Evolutionary conservation across 92 coral and sea anemone genomes (phyloP), one percentile per base, ranked within the genome.

Genomic region (Galaxea fascicularis): DNA sequence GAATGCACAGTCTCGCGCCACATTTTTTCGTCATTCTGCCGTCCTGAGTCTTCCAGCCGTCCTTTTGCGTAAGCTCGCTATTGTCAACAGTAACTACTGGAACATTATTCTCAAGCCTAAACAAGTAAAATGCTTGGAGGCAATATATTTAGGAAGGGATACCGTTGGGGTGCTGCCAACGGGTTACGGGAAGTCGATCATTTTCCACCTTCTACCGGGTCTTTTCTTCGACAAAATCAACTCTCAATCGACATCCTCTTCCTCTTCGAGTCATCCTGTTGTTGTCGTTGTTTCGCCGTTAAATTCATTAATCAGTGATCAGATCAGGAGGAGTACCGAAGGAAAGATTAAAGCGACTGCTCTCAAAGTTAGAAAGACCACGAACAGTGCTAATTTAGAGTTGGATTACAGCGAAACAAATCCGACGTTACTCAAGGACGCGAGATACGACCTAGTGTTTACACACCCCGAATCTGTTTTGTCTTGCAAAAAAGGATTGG

Each of bases 51-150:
- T n/a, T n/a, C n/a, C n/a, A n/a, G n/a, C n/a, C n/a, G n/a, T n/a
- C n/a, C n/a, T n/a, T n/a, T n/a, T n/a, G n/a, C n/a, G n/a, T n/a
- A n/a, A n/a, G n/a, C n/a, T n/a, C n/a, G n/a, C n/a, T 21, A 77
- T 86, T 73, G 71, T 52, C 29, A 78, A 77, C 77, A 86, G 85
- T 27, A 58, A 28, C 35, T 78, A 85, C 54, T 76, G 59, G 54
- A 85, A 85, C 45, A 85, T 78, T 52, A 69, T 65, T 69, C 81
- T 77, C 57, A 85, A 85, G 74, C 78, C 78, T 39, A 78, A 86
- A 59, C 85, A 86, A 69, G 86, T 86, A 39, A 25, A n/a, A n/a
- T n/a, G n/a, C n/a, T n/a, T n/a, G n/a, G n/a, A n/a, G n/a, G n/a
- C n/a, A n/a, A n/a, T n/a, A n/a, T n/a, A n/a, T n/a, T n/a, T n/a